Conservation (phyloP, 2,888 invertebrate genomes). For the Tenthredo notha region DNA sequence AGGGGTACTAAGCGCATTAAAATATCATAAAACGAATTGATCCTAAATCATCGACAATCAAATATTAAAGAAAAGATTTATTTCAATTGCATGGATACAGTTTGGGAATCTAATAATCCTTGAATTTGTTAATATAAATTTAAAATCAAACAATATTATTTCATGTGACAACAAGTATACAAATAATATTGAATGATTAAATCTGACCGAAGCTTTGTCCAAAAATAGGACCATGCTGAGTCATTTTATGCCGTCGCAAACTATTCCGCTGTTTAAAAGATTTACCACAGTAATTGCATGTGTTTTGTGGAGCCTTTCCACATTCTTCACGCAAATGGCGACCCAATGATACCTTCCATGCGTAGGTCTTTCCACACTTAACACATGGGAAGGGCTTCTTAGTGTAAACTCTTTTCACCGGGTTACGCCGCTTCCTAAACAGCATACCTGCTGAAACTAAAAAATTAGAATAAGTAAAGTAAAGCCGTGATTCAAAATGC, state of each 20-base stretch:
- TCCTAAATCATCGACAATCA: constrained; percentile 1
- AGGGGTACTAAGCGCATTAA: neutral
- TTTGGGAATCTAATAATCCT: neutral
- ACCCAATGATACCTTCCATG: constrained; percentile 78
- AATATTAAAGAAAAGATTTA: neutral
- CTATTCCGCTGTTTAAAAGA: constrained; percentile 71
- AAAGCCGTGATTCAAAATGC: neutral
- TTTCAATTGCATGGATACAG: constrained; percentile 1
- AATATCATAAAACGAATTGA: neutral
- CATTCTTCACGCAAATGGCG: constrained; percentile 76
- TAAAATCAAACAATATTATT: neutral
- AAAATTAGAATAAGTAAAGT: constrained; percentile 31
- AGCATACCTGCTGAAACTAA: constrained; percentile 49
- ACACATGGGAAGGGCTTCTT: constrained; percentile 82
- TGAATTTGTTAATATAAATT: neutral
- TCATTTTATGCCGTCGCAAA: constrained; percentile 71
- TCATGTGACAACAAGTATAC: neutral
- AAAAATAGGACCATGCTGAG: constrained; percentile 63
- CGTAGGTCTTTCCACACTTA: constrained; percentile 90
- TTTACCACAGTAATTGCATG: constrained; percentile 72
- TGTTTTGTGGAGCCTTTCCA: constrained; percentile 71
- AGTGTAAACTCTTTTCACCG: neutral
- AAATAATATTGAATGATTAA: constrained; percentile 9
- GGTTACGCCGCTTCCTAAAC: constrained; percentile 8
- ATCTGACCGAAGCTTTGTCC: neutral